Percentiles rank a stretch among this genome's conserved stretches.
These are phyloP conservation scores for Metridium senile DNA, from an alignment of 92 coral and sea anemone genomes.

Conservation along the genomic window DNA sequence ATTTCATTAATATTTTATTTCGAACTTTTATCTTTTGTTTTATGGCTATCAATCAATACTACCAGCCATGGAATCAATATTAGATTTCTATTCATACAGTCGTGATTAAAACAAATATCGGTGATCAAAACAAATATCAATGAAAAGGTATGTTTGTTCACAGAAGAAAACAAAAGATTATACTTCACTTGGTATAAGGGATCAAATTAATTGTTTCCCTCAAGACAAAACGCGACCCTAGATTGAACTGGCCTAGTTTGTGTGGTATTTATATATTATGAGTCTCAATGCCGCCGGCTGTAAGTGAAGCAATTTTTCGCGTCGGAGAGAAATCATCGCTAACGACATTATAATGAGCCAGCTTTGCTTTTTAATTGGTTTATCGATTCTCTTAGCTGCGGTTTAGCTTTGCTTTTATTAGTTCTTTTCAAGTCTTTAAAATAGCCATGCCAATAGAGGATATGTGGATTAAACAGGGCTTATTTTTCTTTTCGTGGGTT, in stretches of 20 bases:
- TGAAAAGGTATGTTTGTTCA: background rate
- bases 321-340: background rate
- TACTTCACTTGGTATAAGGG: background rate
- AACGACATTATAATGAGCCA: constrained; percentile 22
- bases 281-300: constrained; percentile 21
- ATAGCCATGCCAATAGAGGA: background rate
- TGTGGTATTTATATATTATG: constrained; percentile 5
- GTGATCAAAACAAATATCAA: background rate
- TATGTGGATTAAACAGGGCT: background rate
- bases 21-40: background rate
- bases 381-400: constrained; percentile 1
- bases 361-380: constrained; percentile 10
- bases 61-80: background rate
- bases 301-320: background rate
- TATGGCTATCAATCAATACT: background rate
- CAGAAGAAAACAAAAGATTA: background rate
- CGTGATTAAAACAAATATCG: background rate
- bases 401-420: constrained; percentile 2
- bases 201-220: background rate
- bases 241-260: background rate
- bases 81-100: background rate
- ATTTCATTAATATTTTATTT: constrained; percentile 8
- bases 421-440: background rate
- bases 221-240: background rate
- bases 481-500: background rate